phyloP scores from a whole-genome alignment of 2,888 invertebrate species.

The Acleris holmiana region DNA sequence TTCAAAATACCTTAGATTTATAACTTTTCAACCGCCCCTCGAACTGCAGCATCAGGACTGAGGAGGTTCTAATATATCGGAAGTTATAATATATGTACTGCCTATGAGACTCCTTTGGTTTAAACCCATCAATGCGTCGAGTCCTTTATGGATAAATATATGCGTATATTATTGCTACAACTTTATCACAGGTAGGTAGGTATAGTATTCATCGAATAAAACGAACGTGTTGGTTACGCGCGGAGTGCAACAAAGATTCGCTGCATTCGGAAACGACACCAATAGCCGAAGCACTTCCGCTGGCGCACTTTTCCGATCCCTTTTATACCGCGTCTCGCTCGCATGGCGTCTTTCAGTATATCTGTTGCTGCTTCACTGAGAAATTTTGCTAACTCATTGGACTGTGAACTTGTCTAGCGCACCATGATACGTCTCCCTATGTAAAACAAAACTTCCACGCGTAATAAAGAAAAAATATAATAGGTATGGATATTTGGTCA shows the following conservation, averaged over 20 bases:
- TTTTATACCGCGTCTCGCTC: slow-evolving; percentile 57
- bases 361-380: slow-evolving; percentile 55
- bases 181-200: slow-evolving; percentile 10
- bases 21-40: too few species aligned
- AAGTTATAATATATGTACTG: too few species aligned
- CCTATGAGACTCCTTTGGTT: too few species aligned
- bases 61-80: too few species aligned
- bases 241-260: slow-evolving; percentile 44
- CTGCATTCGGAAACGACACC: slow-evolving; percentile 61
- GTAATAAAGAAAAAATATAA: not conserved
- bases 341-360: slow-evolving; percentile 59
- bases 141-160: not conserved
- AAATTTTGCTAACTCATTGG: slow-evolving; percentile 64
- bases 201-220: slow-evolving; percentile 36
- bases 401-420: slow-evolving; percentile 56
- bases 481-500: not conserved
- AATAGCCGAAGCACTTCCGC: slow-evolving; percentile 65
- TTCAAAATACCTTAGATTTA: too few species aligned
- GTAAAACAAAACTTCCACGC: slow-evolving; percentile 7
- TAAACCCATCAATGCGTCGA: too few species aligned
- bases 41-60: too few species aligned
- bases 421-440: slow-evolving; percentile 46
- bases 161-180: slow-evolving; percentile 6
- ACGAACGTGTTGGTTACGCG: slow-evolving; percentile 39
- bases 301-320: slow-evolving; percentile 61